Evolutionary conservation across 2,888 invertebrate genomes (phyloP).

Genomic region (Rutpela maculata): DNA sequence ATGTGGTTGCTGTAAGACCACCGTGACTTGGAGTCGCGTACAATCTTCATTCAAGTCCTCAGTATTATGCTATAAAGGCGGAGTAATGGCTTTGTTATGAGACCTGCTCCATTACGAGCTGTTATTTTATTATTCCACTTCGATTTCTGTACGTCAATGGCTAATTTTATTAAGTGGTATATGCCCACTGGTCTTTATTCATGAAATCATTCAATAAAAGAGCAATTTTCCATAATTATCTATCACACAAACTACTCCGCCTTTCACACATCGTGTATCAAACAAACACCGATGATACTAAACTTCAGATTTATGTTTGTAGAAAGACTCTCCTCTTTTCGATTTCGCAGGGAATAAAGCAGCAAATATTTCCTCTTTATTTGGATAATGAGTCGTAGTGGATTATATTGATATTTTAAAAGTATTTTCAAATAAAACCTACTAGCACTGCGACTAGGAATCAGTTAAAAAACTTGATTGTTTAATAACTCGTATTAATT

Average conservation of each 20-base stretch:
- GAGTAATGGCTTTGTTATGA: constrained; percentile 71
- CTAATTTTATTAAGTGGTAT: constrained; percentile 60
- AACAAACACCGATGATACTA: constrained; percentile 40
- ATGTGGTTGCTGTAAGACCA: constrained; percentile 52
- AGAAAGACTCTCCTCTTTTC: not conserved
- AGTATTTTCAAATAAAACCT: too few relatives aligned
- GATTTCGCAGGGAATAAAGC: not conserved
- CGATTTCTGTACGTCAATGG: constrained; percentile 57
- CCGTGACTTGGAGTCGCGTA: constrained; percentile 63
- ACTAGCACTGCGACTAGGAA: too few relatives aligned
- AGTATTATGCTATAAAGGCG: constrained; percentile 70
- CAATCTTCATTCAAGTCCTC: constrained; percentile 67
- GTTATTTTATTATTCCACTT: constrained; percentile 66
- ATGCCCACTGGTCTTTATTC: constrained; percentile 55
- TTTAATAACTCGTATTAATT: too few relatives aligned
- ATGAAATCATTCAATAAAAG: constrained; percentile 54
- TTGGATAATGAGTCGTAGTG: not conserved
- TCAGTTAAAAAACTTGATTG: too few relatives aligned
- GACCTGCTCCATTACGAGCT: constrained; percentile 67
- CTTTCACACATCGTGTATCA: constrained; percentile 51
- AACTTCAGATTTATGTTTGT: constrained; percentile 26
- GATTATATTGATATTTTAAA: not conserved
- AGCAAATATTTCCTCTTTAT: not conserved
- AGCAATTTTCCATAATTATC: constrained; percentile 55
- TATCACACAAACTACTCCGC: constrained; percentile 48